Evolutionary conservation across 2,113 vertebrate species (phyloP), one percentile per base, ranked within the genome.

Genomic region (Onychorhynchus coronatus): DNA sequence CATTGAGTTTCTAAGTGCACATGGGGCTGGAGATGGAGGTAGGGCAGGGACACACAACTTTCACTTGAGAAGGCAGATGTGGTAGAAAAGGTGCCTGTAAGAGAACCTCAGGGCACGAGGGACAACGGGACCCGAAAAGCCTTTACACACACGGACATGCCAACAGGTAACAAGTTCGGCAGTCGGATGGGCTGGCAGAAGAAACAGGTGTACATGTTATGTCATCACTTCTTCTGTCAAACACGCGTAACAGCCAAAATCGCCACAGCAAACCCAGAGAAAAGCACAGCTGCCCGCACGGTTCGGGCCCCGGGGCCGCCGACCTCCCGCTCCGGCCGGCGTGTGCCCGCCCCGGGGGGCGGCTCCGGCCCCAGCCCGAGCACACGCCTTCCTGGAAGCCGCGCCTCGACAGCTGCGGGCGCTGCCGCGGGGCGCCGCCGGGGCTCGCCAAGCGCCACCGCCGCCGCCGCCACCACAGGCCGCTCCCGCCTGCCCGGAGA

Each of bases 361-460:
- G 23, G 47, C 49, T 50, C 49, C 24, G 24, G 28, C 47, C 22
- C 18, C 62, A 2, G n/a, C 2, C 12, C 50, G 7, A 35, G 62
- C 39, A 1, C 18, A 0, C 37, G 31, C 30, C 4, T 0, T 0
- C 0, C 5, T 8, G 49, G 2, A 2, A 44, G 18, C 4, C 3
- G 23, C n/a, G 44, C 6, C 44, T 0, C 5, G 62, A 46, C 53
- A 35, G 58, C 39, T 25, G 55, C 53, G 41, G 41, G 37, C n/a
- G 39, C 49, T 2, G 71, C 72, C 2, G 61, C 33, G 52, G 4
- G 35, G 44, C 44, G 33, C 27, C 41, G 52, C 46, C 41, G 39
- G 6, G 47, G 47, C 47, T 49, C 47, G 12, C 47, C 47, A 49
- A 6, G 22, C 35, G 52, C 52, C 41, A 35, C 28, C 41, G 39